Evolutionary conservation across 2,797 vertebrate genomes (phyloP), one percentile per base, ranked within the genome.

Genomic region (Neosilurus hyrtlii): DNA sequence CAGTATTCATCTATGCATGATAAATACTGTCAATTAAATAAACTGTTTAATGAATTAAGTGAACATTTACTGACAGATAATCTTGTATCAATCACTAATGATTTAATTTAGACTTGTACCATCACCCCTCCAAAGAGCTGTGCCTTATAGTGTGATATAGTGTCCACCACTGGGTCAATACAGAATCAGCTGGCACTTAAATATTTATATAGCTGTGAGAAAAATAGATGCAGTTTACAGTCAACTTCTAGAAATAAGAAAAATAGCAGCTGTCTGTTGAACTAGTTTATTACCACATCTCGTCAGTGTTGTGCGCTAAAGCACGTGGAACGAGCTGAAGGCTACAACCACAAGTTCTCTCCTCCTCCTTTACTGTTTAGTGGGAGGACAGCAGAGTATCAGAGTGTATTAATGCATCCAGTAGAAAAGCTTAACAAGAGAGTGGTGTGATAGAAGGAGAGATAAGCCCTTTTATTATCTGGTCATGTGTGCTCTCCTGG

Each of bases 401-500:
- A 30, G 24, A 24, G 49, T 67, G 56, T 52, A 63, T 77, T 63
- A 80, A 71, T 15, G 80, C 66, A 78, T 72, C 66, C 70, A 75
- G 43, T 26, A 30, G 62, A 67, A 57, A 73, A 51, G 68, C 37
- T 57, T 79, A 51, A 57, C 61, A 37, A 35, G 61, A 35, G 73
- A 74, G 49, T 9, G 24, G 56, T 35, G 66, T 26, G 81, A 78
- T 16, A n/a, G 66, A 76, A 18, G 82, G 49, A 68, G 24, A 86
- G 35, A 67, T 26, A 74, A 37, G 37, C n/a, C 56, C 82, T 79
- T 82, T 83, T 84, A 77, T 84, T 16, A 70, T 6, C 11, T 74
- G 66, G 80, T 87, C 86, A 85, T 71, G 82, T 22, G 75, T 86
- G 78, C 66, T 56, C 37, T 43, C 63, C 62, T 52, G 82, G 49